Conservation (phyloP, 2,797 vertebrate species). For the Loris lydekkerianus region DNA sequence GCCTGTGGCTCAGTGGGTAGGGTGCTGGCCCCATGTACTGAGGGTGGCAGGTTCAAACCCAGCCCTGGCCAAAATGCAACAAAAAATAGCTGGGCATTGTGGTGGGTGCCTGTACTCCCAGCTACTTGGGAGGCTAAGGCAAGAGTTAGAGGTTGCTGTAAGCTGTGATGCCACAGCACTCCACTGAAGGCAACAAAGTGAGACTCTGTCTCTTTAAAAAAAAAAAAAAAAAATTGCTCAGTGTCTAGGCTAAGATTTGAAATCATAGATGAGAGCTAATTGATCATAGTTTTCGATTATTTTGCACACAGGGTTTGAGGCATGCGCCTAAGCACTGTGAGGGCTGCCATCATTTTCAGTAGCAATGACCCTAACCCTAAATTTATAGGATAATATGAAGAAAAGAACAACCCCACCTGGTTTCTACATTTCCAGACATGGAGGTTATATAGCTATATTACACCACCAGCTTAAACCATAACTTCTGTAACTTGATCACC, state of each 20-base stretch:
- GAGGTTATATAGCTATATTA: not conserved
- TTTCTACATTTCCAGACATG: not conserved
- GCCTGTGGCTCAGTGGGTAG: too few relatives aligned
- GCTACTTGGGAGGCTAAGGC: too few relatives aligned
- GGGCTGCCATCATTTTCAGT: not conserved
- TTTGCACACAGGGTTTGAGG: not conserved
- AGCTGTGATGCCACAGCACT: too few relatives aligned
- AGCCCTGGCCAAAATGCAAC: too few relatives aligned
- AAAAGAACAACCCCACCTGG: not conserved
- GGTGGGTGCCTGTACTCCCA: too few relatives aligned
- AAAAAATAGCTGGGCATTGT: too few relatives aligned
- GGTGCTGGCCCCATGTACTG: too few relatives aligned
- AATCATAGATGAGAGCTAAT: not conserved
- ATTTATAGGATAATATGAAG: not conserved
- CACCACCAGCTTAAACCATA: not conserved
- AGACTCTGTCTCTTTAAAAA: too few relatives aligned
- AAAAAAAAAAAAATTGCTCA: not conserved
- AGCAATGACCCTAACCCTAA: not conserved
- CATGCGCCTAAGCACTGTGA: not conserved
- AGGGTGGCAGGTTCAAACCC: too few relatives aligned
- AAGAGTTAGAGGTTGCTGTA: too few relatives aligned
- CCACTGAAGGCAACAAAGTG: too few relatives aligned
- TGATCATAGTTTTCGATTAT: not conserved
- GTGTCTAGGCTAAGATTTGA: slow-evolving; percentile 31
- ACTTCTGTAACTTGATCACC: not conserved